Evolutionary conservation across 2,888 invertebrate genomes (phyloP).

Genomic region (Drosophila sordidapex): DNA sequence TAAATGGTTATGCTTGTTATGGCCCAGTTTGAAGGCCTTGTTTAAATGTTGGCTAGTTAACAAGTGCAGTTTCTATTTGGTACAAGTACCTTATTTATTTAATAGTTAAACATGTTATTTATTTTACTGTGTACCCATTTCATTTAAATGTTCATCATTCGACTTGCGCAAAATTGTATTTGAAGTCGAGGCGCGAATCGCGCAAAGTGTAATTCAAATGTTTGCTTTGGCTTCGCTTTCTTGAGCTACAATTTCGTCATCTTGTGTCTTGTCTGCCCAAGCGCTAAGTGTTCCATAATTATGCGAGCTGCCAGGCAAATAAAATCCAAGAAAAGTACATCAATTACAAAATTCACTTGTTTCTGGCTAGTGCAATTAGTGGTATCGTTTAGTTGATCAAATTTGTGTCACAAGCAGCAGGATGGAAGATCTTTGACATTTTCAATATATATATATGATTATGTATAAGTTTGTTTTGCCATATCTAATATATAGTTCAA

Average conservation of each 20-base stretch:
- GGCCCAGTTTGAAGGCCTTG: conserved; percentile 3
- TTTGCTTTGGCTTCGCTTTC: conserved; percentile 41
- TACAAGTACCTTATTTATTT: background rate
- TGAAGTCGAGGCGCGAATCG: conserved; percentile 2
- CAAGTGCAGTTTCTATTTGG: conserved; percentile 13
- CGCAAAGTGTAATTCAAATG: conserved; percentile 37
- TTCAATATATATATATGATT: background rate
- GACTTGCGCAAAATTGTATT: conserved; percentile 8
- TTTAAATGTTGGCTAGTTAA: background rate
- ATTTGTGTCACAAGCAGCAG: background rate
- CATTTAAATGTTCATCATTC: conserved; percentile 10
- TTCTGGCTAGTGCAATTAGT: background rate
- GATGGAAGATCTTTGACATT: background rate
- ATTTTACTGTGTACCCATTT: conserved; percentile 4
- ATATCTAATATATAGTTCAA: background rate
- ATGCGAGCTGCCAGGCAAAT: conserved; percentile 31
- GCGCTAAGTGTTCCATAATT: conserved; percentile 70
- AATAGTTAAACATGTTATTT: background rate
- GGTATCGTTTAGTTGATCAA: background rate
- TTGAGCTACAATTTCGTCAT: conserved; percentile 36
- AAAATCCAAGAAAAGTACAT: conserved; percentile 23
- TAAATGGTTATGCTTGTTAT: conserved; percentile 3
- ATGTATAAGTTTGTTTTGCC: background rate
- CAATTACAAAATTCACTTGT: conserved; percentile 42
- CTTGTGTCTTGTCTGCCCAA: conserved; percentile 49